Conservation (phyloP, 92 coral and sea anemone species). For the Palythoa grandiflora region DNA sequence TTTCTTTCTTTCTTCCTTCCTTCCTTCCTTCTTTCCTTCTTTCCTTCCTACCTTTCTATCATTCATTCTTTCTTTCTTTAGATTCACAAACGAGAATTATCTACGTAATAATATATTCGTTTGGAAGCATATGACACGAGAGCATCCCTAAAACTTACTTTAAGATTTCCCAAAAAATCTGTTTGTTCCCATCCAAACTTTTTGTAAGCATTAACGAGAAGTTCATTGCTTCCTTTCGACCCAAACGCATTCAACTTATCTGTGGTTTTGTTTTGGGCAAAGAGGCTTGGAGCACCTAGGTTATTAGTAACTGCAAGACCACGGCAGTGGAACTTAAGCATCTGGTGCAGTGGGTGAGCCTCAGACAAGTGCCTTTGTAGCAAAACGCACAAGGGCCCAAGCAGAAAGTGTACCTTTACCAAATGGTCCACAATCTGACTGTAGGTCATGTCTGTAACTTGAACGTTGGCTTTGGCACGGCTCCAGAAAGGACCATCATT, state of each 20-base stretch:
- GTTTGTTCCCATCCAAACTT: slow-evolving; percentile 48
- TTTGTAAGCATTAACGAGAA: slow-evolving; percentile 35
- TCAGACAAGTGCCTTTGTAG: slow-evolving; percentile 41
- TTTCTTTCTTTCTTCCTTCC: too few relatives aligned
- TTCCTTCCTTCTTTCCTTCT: too few relatives aligned
- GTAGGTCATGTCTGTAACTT: slow-evolving; percentile 62
- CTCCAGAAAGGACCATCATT: slow-evolving; percentile 61
- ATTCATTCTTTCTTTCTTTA: too few relatives aligned
- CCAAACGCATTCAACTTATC: slow-evolving; percentile 49
- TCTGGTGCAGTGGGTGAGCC: slow-evolving; percentile 38
- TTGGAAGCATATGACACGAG: too few relatives aligned
- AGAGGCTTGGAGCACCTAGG: slow-evolving; percentile 43
- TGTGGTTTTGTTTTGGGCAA: not conserved
- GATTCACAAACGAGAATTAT: too few relatives aligned
- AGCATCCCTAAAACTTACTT: slow-evolving; percentile 6
- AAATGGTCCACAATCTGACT: slow-evolving; percentile 68
- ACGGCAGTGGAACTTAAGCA: slow-evolving; percentile 58
- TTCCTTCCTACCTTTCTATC: too few relatives aligned
- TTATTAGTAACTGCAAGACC: slow-evolving; percentile 30
- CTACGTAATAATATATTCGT: too few relatives aligned
- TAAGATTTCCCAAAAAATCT: slow-evolving; percentile 44
- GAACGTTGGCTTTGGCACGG: slow-evolving; percentile 64
- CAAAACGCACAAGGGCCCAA: slow-evolving; percentile 52
- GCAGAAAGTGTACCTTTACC: slow-evolving; percentile 51
- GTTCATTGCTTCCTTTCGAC: slow-evolving; percentile 32